These are phyloP conservation scores for Allophyes oxyacanthae DNA, from an alignment of 2,888 invertebrate genomes.

Conservation along the genomic window DNA sequence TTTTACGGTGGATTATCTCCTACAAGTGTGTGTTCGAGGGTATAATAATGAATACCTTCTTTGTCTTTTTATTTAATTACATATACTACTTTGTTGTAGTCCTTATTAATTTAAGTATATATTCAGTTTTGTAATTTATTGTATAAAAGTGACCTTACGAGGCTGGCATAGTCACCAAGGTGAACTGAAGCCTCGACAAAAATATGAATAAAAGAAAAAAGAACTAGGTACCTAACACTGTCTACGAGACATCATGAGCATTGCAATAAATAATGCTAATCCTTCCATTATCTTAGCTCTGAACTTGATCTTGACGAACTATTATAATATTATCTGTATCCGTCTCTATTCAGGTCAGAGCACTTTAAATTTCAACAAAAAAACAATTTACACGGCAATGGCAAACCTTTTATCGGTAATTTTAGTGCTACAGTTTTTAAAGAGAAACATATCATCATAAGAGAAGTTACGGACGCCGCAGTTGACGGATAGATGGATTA, in stretches of 20 bases:
- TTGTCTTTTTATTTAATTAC: too few species aligned
- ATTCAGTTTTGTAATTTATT: too few species aligned
- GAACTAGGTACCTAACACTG: too few species aligned
- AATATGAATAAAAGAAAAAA: too few species aligned
- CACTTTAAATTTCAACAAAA: constrained; percentile 57
- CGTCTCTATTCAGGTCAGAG: constrained; percentile 47
- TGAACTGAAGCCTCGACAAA: too few species aligned
- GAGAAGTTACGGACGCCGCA: constrained; percentile 47
- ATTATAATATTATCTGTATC: constrained; percentile 37
- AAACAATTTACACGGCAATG: constrained; percentile 48
- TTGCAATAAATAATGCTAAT: constrained; percentile 21
- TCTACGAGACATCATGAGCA: constrained; percentile 12
- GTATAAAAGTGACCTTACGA: too few species aligned
- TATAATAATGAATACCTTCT: background rate
- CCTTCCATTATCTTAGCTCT: constrained; percentile 15
- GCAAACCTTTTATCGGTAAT: constrained; percentile 59
- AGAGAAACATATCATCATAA: constrained; percentile 51
- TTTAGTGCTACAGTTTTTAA: constrained; percentile 47
- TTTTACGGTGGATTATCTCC: constrained; percentile 54
- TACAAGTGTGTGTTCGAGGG: constrained; percentile 8
- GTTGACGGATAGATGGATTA: constrained; percentile 55
- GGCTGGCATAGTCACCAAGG: too few species aligned
- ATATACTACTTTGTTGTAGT: too few species aligned
- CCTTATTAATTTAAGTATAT: too few species aligned
- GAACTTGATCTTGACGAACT: constrained; percentile 52